Percentiles rank a stretch among this genome's conserved stretches.
phyloP scores from a whole-genome alignment of 2,888 invertebrate species.

The Nipponacmea schrenckii region DNA sequence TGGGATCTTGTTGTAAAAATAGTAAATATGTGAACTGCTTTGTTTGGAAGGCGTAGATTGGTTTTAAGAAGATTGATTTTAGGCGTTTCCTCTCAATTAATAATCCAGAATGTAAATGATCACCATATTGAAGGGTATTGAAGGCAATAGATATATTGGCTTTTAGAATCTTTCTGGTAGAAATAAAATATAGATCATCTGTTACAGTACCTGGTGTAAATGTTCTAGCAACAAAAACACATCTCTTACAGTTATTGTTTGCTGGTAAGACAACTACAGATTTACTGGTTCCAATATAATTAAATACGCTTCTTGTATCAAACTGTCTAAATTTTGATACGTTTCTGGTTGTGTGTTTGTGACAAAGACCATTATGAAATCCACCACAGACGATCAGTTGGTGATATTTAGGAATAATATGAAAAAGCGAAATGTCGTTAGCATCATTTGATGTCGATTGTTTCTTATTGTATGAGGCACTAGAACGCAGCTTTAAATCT shows the following conservation, averaged over 20 bases:
- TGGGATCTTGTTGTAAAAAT: background rate
- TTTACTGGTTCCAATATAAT: background rate
- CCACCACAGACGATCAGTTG: background rate
- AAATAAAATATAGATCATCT: too few relatives aligned
- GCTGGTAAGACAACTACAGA: background rate
- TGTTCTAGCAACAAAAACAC: background rate
- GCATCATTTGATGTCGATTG: too few relatives aligned
- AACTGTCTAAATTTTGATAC: background rate
- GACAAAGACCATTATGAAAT: background rate
- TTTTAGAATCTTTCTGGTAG: too few relatives aligned
- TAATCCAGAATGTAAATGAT: background rate
- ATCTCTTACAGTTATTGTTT: background rate
- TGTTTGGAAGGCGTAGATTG: background rate
- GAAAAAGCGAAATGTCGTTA: background rate
- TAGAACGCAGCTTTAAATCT: too few relatives aligned
- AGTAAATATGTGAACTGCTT: background rate
- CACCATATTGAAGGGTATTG: too few relatives aligned
- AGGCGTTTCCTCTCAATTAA: background rate
- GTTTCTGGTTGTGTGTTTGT: background rate
- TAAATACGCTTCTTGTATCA: background rate
- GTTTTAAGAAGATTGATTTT: background rate
- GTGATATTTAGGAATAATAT: background rate
- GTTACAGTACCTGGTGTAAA: too few relatives aligned
- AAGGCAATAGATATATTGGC: too few relatives aligned
- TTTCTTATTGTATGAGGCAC: too few relatives aligned